Conservation (phyloP, 2,888 invertebrate genomes). For the Perizoma affinitatum region DNA sequence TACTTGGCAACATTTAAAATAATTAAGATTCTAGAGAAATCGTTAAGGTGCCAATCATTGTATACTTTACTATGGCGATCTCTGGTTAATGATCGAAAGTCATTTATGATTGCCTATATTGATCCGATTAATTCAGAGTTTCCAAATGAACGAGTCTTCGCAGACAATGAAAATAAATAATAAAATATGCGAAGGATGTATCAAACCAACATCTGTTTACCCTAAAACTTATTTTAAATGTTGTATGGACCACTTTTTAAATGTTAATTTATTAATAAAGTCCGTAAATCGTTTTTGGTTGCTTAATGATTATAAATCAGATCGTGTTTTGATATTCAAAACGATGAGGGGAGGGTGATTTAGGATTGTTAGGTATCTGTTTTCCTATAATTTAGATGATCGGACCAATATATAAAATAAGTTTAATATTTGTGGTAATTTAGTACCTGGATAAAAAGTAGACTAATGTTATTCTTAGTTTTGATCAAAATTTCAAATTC, state of each 20-base stretch:
- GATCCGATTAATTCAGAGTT: too few species aligned
- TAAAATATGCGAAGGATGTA: conserved; percentile 18
- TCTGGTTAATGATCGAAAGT: too few species aligned
- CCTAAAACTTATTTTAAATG: conserved; percentile 20
- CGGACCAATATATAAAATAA: too few species aligned
- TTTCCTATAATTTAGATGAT: conserved; percentile 27
- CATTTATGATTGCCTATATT: too few species aligned
- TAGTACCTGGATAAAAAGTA: too few species aligned
- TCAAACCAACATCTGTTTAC: conserved; percentile 6
- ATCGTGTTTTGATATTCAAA: conserved; percentile 18
- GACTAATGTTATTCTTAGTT: too few species aligned
- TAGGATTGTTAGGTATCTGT: conserved; percentile 4
- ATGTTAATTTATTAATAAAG: conserved; percentile 17
- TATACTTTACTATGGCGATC: too few species aligned
- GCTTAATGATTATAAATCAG: conserved; percentile 27
- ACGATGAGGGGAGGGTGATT: conserved; percentile 17
- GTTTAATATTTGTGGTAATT: too few species aligned
- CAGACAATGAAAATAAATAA: conserved; percentile 3
- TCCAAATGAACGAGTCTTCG: conserved; percentile 3
- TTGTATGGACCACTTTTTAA: conserved; percentile 22
- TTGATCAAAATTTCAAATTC: too few species aligned
- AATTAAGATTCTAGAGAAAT: too few species aligned
- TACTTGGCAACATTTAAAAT: too few species aligned
- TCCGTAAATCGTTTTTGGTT: conserved; percentile 19
- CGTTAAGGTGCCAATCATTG: too few species aligned